Evolutionary conservation across 2,888 invertebrate genomes (phyloP).

Genomic region (Chloromyia formosa): DNA sequence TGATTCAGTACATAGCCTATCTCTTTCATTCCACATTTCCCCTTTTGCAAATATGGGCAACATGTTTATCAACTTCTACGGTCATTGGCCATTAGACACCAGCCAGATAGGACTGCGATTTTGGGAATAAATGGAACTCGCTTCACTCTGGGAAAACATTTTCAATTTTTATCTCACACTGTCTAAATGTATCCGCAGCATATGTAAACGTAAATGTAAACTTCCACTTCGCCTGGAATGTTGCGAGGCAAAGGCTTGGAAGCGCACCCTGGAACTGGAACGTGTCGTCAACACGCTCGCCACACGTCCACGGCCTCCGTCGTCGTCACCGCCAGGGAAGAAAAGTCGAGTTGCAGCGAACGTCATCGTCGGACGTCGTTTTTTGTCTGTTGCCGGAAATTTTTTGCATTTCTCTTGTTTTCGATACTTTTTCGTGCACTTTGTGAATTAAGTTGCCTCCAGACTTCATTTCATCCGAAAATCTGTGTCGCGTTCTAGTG

Average conservation of each 20-base stretch:
- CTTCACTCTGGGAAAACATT: no score
- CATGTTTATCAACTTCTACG: no score
- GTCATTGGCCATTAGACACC: no score
- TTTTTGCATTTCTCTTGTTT: conserved; percentile 9
- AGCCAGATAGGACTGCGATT: no score
- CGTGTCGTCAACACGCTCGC: background rate
- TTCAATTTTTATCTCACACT: no score
- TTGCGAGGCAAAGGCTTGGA: no score
- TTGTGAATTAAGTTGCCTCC: background rate
- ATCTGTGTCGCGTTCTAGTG: background rate
- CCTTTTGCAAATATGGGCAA: background rate
- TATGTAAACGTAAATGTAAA: no score
- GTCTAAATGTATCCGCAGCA: no score
- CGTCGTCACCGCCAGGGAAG: background rate
- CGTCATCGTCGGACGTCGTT: conserved; percentile 29
- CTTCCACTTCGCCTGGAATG: no score
- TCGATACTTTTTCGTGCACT: background rate
- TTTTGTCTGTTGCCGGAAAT: conserved; percentile 15
- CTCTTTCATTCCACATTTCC: background rate
- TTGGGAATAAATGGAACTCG: no score
- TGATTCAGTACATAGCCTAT: background rate
- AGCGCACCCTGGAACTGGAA: conserved; percentile 11
- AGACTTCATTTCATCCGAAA: background rate
- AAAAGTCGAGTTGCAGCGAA: conserved; percentile 39
- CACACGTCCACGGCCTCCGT: conserved; percentile 9